These are phyloP conservation scores for Triplophysa yarkandensis DNA, from an alignment of 2,797 vertebrate species.

Conservation along the genomic window DNA sequence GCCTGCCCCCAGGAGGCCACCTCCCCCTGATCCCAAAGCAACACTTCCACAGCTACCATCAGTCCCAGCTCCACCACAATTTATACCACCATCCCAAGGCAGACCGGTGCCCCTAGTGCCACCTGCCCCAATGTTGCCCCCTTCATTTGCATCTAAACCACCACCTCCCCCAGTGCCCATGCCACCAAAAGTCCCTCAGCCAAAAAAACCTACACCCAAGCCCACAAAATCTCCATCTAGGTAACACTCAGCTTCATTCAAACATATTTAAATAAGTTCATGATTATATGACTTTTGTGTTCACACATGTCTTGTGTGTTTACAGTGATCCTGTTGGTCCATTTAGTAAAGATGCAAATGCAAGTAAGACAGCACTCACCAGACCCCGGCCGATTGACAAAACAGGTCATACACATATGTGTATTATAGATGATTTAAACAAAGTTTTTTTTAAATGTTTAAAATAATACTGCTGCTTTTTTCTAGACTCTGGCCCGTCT, in stretches of 20 bases:
- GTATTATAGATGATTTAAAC: conserved; percentile 1
- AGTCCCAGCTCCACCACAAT: conserved; percentile 21
- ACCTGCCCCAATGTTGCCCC: conserved; percentile 39
- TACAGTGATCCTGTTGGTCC: conserved; percentile 35
- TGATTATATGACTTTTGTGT: neutral
- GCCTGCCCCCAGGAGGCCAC: conserved; percentile 77
- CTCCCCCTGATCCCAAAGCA: conserved; percentile 73
- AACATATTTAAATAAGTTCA: neutral
- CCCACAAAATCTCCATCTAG: conserved; percentile 60
- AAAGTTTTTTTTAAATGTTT: no score
- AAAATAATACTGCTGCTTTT: neutral
- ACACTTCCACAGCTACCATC: neutral
- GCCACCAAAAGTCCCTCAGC: conserved; percentile 30
- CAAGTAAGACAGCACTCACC: conserved; percentile 72
- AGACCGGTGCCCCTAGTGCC: conserved; percentile 50
- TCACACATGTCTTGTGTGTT: conserved; percentile 24
- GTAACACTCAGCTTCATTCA: conserved; percentile 28
- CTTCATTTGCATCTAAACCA: conserved; percentile 42
- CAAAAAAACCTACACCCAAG: conserved; percentile 66
- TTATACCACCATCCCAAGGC: conserved; percentile 37
- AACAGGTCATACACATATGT: conserved; percentile 67
- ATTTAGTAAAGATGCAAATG: conserved; percentile 72
- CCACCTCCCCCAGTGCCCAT: conserved; percentile 35
- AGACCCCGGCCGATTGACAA: conserved; percentile 68
- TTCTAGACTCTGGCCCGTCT: conserved; percentile 3